Evolutionary conservation across 2,888 invertebrate species (phyloP).

Genomic region (Ceraclea dissimilis): DNA sequence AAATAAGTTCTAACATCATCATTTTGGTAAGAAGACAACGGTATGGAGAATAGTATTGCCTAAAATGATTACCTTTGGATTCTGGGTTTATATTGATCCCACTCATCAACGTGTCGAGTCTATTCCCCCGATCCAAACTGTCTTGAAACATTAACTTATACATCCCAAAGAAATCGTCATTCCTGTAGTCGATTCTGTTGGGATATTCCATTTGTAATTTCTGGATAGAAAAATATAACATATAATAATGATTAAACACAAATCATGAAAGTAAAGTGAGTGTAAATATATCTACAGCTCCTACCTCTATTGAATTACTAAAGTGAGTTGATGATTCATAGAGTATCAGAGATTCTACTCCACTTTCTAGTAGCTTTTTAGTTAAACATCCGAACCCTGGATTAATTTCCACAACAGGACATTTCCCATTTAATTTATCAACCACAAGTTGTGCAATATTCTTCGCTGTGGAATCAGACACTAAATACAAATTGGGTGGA

Average conservation of each 20-base stretch:
- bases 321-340: slow-evolving; percentile 53
- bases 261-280: neutral
- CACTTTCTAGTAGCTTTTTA: slow-evolving; percentile 46
- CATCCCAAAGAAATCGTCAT: slow-evolving; percentile 51
- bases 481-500: slow-evolving; percentile 40
- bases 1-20: no score
- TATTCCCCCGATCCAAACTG: slow-evolving; percentile 48
- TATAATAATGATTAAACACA: neutral
- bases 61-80: slow-evolving; percentile 2
- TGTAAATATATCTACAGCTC: neutral
- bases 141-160: slow-evolving; percentile 52
- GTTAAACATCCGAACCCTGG: slow-evolving; percentile 62
- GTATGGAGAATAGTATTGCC: no score
- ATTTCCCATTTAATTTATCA: slow-evolving; percentile 31
- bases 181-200: slow-evolving; percentile 38
- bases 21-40: no score
- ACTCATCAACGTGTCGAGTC: slow-evolving; percentile 46
- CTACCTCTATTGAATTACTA: slow-evolving; percentile 18
- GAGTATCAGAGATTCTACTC: slow-evolving; percentile 46
- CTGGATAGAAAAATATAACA: slow-evolving; percentile 29
- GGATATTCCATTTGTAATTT: slow-evolving; percentile 37
- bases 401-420: slow-evolving; percentile 57
- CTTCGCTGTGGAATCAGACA: slow-evolving; percentile 39
- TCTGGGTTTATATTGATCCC: slow-evolving; percentile 42
- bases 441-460: slow-evolving; percentile 36